These are phyloP conservation scores for Zophobas morio DNA, from an alignment of 1,140 invertebrate species.

Conservation along the genomic window DNA sequence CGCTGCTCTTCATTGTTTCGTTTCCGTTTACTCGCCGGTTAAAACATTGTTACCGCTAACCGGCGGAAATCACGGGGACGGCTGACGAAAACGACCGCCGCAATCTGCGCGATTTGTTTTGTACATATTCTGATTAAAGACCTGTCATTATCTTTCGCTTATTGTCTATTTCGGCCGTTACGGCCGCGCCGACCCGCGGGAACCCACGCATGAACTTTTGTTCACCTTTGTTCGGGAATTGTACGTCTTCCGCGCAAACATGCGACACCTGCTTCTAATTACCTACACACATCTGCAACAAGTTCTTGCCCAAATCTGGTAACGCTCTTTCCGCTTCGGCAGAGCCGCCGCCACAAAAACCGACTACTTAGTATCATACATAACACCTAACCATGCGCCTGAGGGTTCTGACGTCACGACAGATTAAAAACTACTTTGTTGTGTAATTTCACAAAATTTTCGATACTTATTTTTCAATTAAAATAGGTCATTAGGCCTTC, in stretches of 20 bases:
- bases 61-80: slow-evolving; percentile 52
- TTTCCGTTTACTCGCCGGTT: slow-evolving; percentile 54
- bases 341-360: no score
- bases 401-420: no score
- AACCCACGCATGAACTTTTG: slow-evolving; percentile 32
- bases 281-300: no score
- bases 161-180: slow-evolving; percentile 47
- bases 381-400: no score
- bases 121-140: slow-evolving; percentile 42
- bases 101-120: slow-evolving; percentile 46
- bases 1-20: slow-evolving; percentile 50
- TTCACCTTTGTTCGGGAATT: background rate
- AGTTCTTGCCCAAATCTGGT: no score
- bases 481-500: no score
- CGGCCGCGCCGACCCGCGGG: slow-evolving; percentile 29
- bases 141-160: slow-evolving; percentile 42
- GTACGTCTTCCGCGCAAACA: slow-evolving; percentile 1
- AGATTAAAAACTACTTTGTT: no score
- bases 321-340: no score
- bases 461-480: no score
- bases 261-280: background rate
- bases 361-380: no score
- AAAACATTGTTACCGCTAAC: slow-evolving; percentile 55
- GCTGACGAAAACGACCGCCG: slow-evolving; percentile 51
- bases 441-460: no score